These are phyloP conservation scores for Nomada ferruginata DNA, from an alignment of 2,888 invertebrate genomes.

Conservation along the genomic window DNA sequence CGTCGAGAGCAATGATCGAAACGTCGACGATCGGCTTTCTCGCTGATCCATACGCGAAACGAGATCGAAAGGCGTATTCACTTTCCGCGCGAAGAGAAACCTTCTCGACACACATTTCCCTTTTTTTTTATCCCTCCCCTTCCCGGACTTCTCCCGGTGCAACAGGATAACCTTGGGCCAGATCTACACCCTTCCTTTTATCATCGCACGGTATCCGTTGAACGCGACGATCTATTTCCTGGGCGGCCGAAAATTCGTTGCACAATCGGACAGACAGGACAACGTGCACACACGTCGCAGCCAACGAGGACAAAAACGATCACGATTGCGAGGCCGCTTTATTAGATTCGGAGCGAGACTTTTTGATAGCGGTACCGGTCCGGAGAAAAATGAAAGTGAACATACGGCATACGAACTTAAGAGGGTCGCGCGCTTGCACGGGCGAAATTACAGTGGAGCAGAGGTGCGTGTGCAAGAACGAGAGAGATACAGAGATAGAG, in stretches of 20 bases:
- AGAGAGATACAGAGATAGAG: constrained; percentile 1
- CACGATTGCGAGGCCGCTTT: not conserved
- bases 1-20: not conserved
- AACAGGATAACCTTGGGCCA: constrained; percentile 70
- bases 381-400: constrained; percentile 75
- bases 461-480: not conserved
- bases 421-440: constrained; percentile 18
- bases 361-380: constrained; percentile 48
- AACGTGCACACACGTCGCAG: not conserved
- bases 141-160: constrained; percentile 17
- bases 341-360: constrained; percentile 20
- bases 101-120: constrained; percentile 37
- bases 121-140: constrained; percentile 37
- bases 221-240: constrained; percentile 7
- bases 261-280: not conserved
- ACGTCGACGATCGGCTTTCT: constrained; percentile 3
- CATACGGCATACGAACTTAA: constrained; percentile 20
- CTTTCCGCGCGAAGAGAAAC: constrained; percentile 53
- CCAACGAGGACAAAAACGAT: too few species aligned
- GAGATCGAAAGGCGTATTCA: constrained; percentile 51
- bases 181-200: constrained; percentile 71
- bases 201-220: constrained; percentile 19
- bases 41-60: constrained; percentile 16
- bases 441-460: constrained; percentile 25
- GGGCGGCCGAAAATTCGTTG: not conserved